Base-by-base conservation (phyloP, 2,888 invertebrate species). In the Glyphotaelius pellucidus region DNA sequence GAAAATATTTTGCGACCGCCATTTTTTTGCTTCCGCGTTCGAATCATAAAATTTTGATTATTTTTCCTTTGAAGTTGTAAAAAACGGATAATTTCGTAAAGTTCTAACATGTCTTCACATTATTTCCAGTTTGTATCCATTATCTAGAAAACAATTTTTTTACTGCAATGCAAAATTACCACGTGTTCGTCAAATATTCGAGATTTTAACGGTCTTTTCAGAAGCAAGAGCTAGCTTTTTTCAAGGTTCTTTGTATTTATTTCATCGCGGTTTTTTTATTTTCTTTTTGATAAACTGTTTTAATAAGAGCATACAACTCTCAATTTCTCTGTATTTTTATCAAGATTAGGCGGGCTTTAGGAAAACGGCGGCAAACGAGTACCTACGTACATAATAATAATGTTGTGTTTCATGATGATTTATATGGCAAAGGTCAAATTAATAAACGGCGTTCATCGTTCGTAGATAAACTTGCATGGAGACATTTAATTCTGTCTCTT, bases 401-500 rank as follows among this genome's bases (percentile, higher is more conserved):
- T 83, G 83, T 31, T 35, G 35, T 32, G 83, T 35, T 83, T 83
- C 83, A 19, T 25, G 14, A 83, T 83, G 35, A 83, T 83, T 83
- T 83, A 25, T 83, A 32, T 32, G 19, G 19, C 83, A 83, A 38
- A 83, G 83, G 83, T 83, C 83, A 83, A 35, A 83, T 83, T 38
- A 83, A 83, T 83, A 31, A 83, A 83, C 83, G 25, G 35, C 83
- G 32, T 35, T 83, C 35, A 38, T 83, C 83, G 83, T 83, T 35
- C 35, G 67, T 67, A 67, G 83, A 83, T 83, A 83, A 83, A 83
- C 32, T 83, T 35, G 83, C 83, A 38, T 83, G 35, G 83, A 83
- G 83, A 83, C 35, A 83, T 83, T 83, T 35, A 32, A 38, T 38
- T 83, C 19, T 83, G 83, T 35, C 35, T 32, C 35, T n/a, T 35